Conservation (phyloP, 1,140 invertebrate species). For the Stegodyphus dumicola region DNA sequence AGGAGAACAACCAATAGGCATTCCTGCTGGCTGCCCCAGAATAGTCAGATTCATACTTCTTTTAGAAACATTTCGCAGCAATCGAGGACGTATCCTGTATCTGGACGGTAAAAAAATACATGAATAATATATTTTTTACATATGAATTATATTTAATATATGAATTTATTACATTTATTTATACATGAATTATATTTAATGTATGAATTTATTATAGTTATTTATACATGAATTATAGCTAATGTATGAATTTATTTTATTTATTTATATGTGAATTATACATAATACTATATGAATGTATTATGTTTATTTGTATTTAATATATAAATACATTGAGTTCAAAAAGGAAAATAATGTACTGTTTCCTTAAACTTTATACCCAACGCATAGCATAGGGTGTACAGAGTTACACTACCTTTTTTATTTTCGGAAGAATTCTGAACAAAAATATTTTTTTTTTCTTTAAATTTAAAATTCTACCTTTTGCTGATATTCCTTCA, state of each 20-base stretch:
- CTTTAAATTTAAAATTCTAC: too few species aligned
- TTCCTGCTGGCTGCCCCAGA: slow-evolving; percentile 77
- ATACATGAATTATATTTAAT: neutral
- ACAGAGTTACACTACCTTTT: too few species aligned
- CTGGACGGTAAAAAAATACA: slow-evolving; percentile 68
- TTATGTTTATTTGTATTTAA: too few species aligned
- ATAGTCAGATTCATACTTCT: slow-evolving; percentile 76
- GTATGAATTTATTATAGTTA: neutral
- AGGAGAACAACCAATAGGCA: slow-evolving; percentile 89
- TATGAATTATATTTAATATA: neutral
- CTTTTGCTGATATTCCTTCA: too few species aligned
- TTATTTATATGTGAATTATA: neutral
- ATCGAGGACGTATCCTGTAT: slow-evolving; percentile 82
- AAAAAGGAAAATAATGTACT: too few species aligned
- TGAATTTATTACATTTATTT: neutral
- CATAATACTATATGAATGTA: too few species aligned
- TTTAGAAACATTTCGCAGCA: slow-evolving; percentile 80
- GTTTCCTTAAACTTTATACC: too few species aligned
- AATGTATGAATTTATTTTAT: neutral
- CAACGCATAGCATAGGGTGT: too few species aligned
- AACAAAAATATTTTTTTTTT: too few species aligned
- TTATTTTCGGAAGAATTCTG: too few species aligned
- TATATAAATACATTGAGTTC: too few species aligned
- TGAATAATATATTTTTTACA: neutral
- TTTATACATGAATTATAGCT: neutral